Percentiles rank a stretch among this genome's conserved stretches.
These are phyloP conservation scores for Deilephila elpenor DNA, from an alignment of 2,888 invertebrate genomes.

Conservation along the genomic window DNA sequence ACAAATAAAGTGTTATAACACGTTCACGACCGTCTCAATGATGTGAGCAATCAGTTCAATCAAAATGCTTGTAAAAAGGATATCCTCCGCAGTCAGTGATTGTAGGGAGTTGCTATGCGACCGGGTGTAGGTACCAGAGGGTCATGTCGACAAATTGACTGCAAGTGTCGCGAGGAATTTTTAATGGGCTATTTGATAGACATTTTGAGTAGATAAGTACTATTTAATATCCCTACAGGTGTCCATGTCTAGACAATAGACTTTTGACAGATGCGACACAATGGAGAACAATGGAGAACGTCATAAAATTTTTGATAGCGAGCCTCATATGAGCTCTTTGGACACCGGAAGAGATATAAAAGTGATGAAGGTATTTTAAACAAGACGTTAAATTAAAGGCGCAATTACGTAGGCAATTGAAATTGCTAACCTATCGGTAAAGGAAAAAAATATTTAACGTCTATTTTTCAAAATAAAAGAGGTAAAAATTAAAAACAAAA, in stretches of 20 bases:
- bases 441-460: background rate
- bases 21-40: constrained; percentile 48
- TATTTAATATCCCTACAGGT: too few relatives aligned
- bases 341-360: too few relatives aligned
- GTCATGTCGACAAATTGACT: constrained; percentile 8
- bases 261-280: too few relatives aligned
- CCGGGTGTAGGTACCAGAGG: constrained; percentile 32
- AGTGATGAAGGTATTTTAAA: background rate
- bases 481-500: background rate
- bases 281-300: too few relatives aligned
- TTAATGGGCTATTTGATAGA: background rate
- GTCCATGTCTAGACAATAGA: too few relatives aligned
- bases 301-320: too few relatives aligned
- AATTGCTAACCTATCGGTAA: background rate
- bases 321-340: too few relatives aligned
- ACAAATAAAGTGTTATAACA: constrained; percentile 46
- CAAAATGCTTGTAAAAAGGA: constrained; percentile 68
- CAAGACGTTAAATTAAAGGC: too few relatives aligned
- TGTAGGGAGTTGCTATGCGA: constrained; percentile 63
- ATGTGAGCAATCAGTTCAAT: constrained; percentile 64
- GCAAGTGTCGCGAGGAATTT: constrained; percentile 9
- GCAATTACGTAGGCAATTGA: too few relatives aligned
- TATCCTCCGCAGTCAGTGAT: constrained; percentile 54
- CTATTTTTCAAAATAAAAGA: too few relatives aligned
- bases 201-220: background rate